Percentiles rank a stretch among this genome's conserved stretches.
phyloP scores from a whole-genome alignment of 1,140 invertebrate genomes.

The Drosophila pectinifera region DNA sequence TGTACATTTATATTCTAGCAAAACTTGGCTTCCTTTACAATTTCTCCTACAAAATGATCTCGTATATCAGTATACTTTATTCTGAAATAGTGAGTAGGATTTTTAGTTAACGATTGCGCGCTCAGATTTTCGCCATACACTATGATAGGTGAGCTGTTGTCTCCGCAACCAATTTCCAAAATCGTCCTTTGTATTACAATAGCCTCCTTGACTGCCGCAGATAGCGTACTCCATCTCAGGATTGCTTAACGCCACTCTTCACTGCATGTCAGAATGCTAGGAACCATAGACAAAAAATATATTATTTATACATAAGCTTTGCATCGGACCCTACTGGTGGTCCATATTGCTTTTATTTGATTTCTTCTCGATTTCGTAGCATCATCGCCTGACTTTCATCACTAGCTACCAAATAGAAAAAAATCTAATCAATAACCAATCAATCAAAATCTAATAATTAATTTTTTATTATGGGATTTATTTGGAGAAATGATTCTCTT shows the following conservation, averaged over 20 bases:
- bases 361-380: no score
- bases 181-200: background rate
- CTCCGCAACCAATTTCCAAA: background rate
- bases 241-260: background rate
- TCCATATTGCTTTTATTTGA: no score
- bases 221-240: background rate
- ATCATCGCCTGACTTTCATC: no score
- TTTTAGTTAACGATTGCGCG: background rate
- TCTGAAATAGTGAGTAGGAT: background rate
- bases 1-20: no score
- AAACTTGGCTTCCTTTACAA: conserved; percentile 1
- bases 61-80: conserved; percentile 6
- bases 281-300: no score
- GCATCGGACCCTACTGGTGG: no score
- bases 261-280: background rate
- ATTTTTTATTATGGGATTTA: no score
- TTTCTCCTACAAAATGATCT: conserved; percentile 3
- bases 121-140: background rate
- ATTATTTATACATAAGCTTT: no score
- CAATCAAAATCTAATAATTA: no score
- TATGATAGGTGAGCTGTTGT: background rate
- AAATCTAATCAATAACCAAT: no score
- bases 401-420: no score
- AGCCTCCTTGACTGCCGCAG: background rate
- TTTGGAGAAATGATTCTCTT: no score